Evolutionary conservation across 53 echinoderm and acorn worm genomes (phyloP).

Genomic region (Mesocentrotus franciscanus): DNA sequence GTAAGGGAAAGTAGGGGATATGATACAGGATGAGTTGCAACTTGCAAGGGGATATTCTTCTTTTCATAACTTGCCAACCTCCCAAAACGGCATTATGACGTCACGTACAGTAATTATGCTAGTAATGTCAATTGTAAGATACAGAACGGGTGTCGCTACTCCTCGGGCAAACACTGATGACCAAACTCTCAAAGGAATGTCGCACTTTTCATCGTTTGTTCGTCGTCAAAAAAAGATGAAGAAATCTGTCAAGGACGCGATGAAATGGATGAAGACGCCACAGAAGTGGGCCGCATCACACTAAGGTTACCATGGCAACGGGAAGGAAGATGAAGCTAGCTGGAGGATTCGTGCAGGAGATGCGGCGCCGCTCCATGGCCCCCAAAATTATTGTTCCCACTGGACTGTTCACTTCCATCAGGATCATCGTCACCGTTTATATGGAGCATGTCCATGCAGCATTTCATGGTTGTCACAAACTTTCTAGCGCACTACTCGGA

Average conservation of each 20-base stretch:
- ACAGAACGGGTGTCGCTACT: neutral
- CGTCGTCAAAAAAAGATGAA: neutral
- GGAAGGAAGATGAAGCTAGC: conserved; percentile 38
- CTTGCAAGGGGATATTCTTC: neutral
- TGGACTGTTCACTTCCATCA: neutral
- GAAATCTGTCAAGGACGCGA: conserved; percentile 43
- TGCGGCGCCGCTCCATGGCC: conserved; percentile 15
- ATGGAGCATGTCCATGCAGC: neutral
- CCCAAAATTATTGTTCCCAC: neutral
- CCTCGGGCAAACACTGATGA: conserved; percentile 19
- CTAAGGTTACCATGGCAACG: conserved; percentile 24
- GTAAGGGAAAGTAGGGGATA: too few species aligned
- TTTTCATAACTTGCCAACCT: neutral
- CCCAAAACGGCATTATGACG: neutral
- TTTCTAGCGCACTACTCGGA: neutral
- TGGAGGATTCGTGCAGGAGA: conserved; percentile 45
- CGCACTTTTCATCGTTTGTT: neutral
- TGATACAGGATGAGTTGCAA: too few species aligned
- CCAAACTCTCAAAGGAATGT: conserved; percentile 18
- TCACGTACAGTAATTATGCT: neutral
- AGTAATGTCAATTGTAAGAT: neutral
- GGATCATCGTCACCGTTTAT: neutral
- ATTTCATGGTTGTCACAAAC: neutral
- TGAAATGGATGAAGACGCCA: conserved; percentile 51
- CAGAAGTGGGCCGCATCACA: conserved; percentile 33